A percentile compares a stretch with the other conserved stretches of the same genome.
Evolutionary conservation across 2,113 vertebrate species (phyloP).

Genomic region (zebrafish (Danio rerio)): GRCz12tu NC_133200.1:30648001-30648500

Average conservation of each 20-base stretch:
- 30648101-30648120: slow-evolving; percentile 46
- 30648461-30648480: slow-evolving; percentile 57
- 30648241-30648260: background rate
- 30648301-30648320: slow-evolving; percentile 86
- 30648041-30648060: slow-evolving; percentile 89
- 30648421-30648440: slow-evolving; percentile 56
- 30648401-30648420: slow-evolving; percentile 45
- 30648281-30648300: slow-evolving; percentile 69
- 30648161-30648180: background rate
- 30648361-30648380: slow-evolving; percentile 66
- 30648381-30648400: slow-evolving; percentile 58
- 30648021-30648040: slow-evolving; percentile 71
- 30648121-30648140: background rate
- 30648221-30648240: background rate
- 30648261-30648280: background rate
- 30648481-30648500: slow-evolving; percentile 59
- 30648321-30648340: slow-evolving; percentile 85
- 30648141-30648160: slow-evolving; percentile 15
- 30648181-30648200: slow-evolving; percentile 13
- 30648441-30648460: slow-evolving; percentile 56
- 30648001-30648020: slow-evolving; percentile 65
- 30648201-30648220: background rate
- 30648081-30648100: slow-evolving; percentile 78
- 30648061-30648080: slow-evolving; percentile 89
- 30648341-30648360: slow-evolving; percentile 64